Base-by-base conservation (phyloP, 1,140 invertebrate species). In the Drosophila malerkotliana region DNA sequence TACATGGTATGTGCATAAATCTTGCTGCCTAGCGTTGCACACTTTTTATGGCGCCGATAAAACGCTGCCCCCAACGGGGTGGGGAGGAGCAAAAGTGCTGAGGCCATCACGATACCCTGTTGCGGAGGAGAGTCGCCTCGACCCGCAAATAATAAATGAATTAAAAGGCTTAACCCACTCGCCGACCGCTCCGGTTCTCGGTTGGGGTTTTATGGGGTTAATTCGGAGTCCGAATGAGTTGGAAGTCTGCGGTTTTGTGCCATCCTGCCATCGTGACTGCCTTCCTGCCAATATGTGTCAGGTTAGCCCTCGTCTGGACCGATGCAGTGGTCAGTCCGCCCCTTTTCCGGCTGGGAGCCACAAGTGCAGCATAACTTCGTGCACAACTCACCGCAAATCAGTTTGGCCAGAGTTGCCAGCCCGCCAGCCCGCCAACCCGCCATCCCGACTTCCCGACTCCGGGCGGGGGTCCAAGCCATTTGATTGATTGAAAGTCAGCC, bases 401-500 rank as follows among this genome's bases (percentile, higher is more conserved):
- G 74, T 77, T 77, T 77, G 63, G 72, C 74, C 72, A 64, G 71
- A 37, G 30, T 24, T 34, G 21, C 39, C 49, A 24, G 18, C 26
- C 26, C 26, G 26, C 4, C 5, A 6, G 26, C 6, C 28, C 34
- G 21, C 15, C 5, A 6, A 6, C 6, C 28, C 34, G 21, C 15
- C 30, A n/a, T 21, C 28, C 67, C 48, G 15, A 56, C 12, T 37
- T 10, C 12, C 34, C 34, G 3, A 10, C 32, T 32, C 9, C 9
- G 30, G 30, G 30, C 30, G 9, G 9, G 30, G 30, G 30, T 8
- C 15, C 41, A 21, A 18, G 18, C 28, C 77, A 64, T 71, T 73
- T 79, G 77, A 79, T 79, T 79, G 77, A 79, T 79, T 79, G 77
- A 68, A 79, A 79, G 64, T 71, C 58, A 54, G 71, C 59, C 77